A percentile compares a stretch with the other conserved stretches of the same genome.
Evolutionary conservation across 2,888 invertebrate species (phyloP).

Genomic region (Abrostola triplasia): DNA sequence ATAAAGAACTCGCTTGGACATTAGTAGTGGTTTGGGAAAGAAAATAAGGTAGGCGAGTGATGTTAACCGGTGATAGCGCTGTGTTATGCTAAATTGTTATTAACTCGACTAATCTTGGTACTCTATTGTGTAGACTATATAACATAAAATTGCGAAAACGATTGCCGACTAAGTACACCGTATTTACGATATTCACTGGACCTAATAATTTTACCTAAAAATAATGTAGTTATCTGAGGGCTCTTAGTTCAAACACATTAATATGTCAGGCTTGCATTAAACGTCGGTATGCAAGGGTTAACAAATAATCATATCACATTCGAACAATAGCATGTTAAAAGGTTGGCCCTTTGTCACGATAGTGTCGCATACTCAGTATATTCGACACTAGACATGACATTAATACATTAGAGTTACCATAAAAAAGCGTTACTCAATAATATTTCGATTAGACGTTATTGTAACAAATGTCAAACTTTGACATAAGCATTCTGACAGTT

Average conservation of each 20-base stretch:
- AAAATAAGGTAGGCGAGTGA: slow-evolving; percentile 53
- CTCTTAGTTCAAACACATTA: slow-evolving; percentile 12
- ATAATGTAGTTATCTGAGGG: background rate
- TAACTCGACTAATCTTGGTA: slow-evolving; percentile 53
- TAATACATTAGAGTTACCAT: slow-evolving; percentile 22
- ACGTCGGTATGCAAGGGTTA: slow-evolving; percentile 19
- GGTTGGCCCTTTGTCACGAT: slow-evolving; percentile 40
- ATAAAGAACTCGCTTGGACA: slow-evolving; percentile 60
- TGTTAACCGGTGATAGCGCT: slow-evolving; percentile 43
- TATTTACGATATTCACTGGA: background rate
- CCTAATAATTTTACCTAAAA: background rate
- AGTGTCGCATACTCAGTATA: slow-evolving; percentile 22
- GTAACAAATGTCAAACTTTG: slow-evolving; percentile 1
- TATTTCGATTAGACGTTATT: no score
- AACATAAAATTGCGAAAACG: slow-evolving; percentile 42
- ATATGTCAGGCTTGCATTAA: slow-evolving; percentile 11
- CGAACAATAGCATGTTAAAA: slow-evolving; percentile 45
- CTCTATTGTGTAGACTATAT: slow-evolving; percentile 21
- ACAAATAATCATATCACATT: slow-evolving; percentile 49
- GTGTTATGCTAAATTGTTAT: slow-evolving; percentile 51
- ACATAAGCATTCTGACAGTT: background rate
- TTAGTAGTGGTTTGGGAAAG: slow-evolving; percentile 55
- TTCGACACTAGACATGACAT: slow-evolving; percentile 23
- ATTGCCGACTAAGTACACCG: slow-evolving; percentile 23
- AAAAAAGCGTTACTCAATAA: background rate